Evolutionary conservation across 1,140 invertebrate genomes (phyloP).

Genomic region (Bombyx mandarina): DNA sequence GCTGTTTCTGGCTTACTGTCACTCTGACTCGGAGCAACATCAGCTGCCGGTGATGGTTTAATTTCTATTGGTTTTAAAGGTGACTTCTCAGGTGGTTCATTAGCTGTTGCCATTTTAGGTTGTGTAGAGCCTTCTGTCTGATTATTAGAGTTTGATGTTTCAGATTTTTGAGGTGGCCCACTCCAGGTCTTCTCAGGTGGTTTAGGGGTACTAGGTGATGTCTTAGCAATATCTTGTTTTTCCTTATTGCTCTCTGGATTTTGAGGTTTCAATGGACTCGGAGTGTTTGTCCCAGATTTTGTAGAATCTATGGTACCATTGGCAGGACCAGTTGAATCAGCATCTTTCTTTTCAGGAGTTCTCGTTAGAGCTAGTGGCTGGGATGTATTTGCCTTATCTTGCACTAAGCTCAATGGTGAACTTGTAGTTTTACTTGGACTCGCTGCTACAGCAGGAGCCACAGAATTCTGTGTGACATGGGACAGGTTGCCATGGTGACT

Average conservation of each 20-base stretch:
- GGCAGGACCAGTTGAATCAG: slow-evolving; percentile 45
- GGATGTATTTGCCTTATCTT: slow-evolving; percentile 44
- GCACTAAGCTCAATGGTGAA: slow-evolving; percentile 54
- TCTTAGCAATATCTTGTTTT: slow-evolving; percentile 60
- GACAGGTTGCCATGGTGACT: slow-evolving; percentile 65
- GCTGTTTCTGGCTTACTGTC: slow-evolving; percentile 57
- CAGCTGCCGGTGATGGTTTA: slow-evolving; percentile 49
- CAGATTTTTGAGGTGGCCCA: slow-evolving; percentile 39
- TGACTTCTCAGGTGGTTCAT: slow-evolving; percentile 52
- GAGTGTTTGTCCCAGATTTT: slow-evolving; percentile 42
- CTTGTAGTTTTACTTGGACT: slow-evolving; percentile 47
- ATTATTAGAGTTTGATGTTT: slow-evolving; percentile 27
- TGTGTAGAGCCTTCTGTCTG: slow-evolving; percentile 38
- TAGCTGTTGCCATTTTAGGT: slow-evolving; percentile 55
- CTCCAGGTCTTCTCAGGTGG: slow-evolving; percentile 50
- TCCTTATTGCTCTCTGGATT: slow-evolving; percentile 55
- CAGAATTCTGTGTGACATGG: slow-evolving; percentile 45
- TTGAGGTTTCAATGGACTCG: slow-evolving; percentile 42
- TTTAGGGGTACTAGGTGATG: slow-evolving; percentile 60
- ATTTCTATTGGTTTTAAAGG: slow-evolving; percentile 48
- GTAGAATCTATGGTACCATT: slow-evolving; percentile 60
- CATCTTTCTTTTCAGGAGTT: slow-evolving; percentile 59
- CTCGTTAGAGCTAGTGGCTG: slow-evolving; percentile 55
- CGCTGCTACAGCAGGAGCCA: slow-evolving; percentile 27
- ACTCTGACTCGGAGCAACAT: slow-evolving; percentile 53